Conservation (phyloP, 2,113 vertebrate species). For the Callospermophilus lateralis region DNA sequence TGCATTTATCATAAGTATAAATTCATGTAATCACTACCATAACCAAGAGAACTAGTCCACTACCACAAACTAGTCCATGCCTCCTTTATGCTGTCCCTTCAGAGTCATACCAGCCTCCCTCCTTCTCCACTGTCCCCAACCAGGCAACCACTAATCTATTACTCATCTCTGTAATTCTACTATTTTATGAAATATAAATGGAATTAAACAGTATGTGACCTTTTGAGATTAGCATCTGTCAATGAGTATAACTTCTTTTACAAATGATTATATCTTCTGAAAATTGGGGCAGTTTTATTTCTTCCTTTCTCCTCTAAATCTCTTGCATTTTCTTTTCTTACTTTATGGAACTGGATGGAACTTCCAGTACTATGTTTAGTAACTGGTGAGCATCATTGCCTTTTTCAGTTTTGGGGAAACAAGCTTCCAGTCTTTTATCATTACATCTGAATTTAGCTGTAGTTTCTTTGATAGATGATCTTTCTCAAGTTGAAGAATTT, state of each 20-base stretch:
- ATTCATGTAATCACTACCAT: not conserved
- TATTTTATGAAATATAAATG: constrained; percentile 7
- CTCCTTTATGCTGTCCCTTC: not conserved
- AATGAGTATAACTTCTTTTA: not conserved
- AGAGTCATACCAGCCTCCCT: not conserved
- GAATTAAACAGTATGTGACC: not conserved
- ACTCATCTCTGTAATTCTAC: not conserved
- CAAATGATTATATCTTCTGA: not conserved
- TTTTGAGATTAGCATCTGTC: not conserved
- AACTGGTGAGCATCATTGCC: not conserved
- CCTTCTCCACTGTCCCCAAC: not conserved
- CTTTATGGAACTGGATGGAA: not conserved
- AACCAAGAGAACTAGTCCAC: not conserved
- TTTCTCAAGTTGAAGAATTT: not conserved
- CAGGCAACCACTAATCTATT: not conserved
- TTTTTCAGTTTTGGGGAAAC: not conserved
- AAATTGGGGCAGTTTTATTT: not conserved
- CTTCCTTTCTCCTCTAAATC: not conserved
- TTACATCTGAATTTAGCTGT: not conserved
- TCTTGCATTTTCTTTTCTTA: not conserved
- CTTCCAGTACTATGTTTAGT: not conserved
- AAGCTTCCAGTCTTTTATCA: not conserved
- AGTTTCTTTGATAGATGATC: not conserved
- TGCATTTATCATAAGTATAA: not conserved
- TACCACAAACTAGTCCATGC: not conserved